Conservation (phyloP, 2,797 vertebrate genomes). For the Rhadinocentrus ornatus region DNA sequence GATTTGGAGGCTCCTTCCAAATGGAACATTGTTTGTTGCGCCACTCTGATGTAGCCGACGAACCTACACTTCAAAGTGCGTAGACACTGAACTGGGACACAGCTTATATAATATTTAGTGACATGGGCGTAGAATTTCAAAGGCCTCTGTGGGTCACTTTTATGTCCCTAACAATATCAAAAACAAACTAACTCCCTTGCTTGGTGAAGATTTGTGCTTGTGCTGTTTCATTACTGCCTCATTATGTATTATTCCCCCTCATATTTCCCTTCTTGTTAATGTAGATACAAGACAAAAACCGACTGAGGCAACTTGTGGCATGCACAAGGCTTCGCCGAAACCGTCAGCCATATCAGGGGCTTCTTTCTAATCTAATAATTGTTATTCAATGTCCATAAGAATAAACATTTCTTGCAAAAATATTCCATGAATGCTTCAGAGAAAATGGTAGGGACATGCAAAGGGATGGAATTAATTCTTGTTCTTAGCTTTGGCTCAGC, state of each 20-base stretch:
- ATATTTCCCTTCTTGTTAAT: not conserved
- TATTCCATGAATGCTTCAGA: slow-evolving; percentile 23
- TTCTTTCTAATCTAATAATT: slow-evolving; percentile 52
- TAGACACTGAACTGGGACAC: too few relatives aligned
- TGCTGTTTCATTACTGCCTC: not conserved
- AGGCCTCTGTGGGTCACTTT: too few relatives aligned
- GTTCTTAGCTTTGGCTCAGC: not conserved
- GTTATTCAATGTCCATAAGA: slow-evolving; percentile 34
- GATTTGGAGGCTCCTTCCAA: too few relatives aligned
- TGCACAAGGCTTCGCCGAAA: slow-evolving; percentile 24
- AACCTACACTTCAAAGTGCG: too few relatives aligned
- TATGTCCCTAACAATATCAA: too few relatives aligned
- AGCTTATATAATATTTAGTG: too few relatives aligned
- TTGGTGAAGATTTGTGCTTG: too few relatives aligned
- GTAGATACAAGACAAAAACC: not conserved
- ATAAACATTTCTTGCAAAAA: slow-evolving; percentile 52
- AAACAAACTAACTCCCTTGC: too few relatives aligned
- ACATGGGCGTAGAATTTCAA: too few relatives aligned
- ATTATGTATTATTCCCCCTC: not conserved
- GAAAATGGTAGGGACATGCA: not conserved
- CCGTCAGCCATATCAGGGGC: slow-evolving; percentile 15
- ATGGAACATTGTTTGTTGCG: too few relatives aligned
- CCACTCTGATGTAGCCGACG: too few relatives aligned
- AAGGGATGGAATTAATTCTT: slow-evolving; percentile 25
- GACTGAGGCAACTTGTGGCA: not conserved